phyloP scores from a whole-genome alignment of 2,113 vertebrate genomes.

The Reinhardtius hippoglossoides region DNA sequence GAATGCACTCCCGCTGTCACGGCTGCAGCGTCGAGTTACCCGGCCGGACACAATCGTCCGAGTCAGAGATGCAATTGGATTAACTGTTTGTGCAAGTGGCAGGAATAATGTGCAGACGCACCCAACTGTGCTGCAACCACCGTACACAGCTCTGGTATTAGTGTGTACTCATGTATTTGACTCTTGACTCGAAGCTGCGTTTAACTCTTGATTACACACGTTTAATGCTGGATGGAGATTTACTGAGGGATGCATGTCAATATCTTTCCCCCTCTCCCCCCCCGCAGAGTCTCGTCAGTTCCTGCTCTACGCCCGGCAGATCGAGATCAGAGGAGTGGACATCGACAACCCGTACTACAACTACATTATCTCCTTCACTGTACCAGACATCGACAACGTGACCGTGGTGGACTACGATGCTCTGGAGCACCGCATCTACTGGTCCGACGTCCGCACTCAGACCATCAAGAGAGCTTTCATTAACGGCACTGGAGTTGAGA shows the following conservation, averaged over 20 bases:
- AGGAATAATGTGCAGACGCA: constrained; percentile 33
- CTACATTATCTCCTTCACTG: constrained; percentile 99
- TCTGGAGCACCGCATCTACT: constrained; percentile 94
- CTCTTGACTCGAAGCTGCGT: constrained; percentile 25
- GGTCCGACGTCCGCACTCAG: constrained; percentile 97
- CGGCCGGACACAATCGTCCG: constrained; percentile 52
- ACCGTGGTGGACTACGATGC: constrained; percentile 96
- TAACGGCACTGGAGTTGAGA: constrained; percentile 96
- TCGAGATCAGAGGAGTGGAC: constrained; percentile 97
- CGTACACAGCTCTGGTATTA: constrained; percentile 12
- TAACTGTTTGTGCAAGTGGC: constrained; percentile 58
- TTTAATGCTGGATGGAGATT: neutral
- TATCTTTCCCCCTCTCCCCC: neutral
- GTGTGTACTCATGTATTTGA: constrained; percentile 28
- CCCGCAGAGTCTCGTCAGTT: constrained; percentile 93
- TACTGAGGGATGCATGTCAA: constrained; percentile 15
- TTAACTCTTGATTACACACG: constrained; percentile 34
- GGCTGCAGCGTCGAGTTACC: constrained; percentile 35
- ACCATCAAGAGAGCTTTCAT: constrained; percentile 98
- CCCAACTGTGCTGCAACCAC: constrained; percentile 26
- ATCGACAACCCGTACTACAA: constrained; percentile 98
- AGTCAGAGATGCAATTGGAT: constrained; percentile 63
- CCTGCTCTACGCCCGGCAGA: constrained; percentile 96
- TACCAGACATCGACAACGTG: constrained; percentile 97
- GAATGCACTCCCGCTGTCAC: constrained; percentile 47